A percentile compares a stretch with the other conserved stretches of the same genome.
Evolutionary conservation across 2,888 invertebrate genomes (phyloP).

Genomic region (Anoplius nigerrimus): DNA sequence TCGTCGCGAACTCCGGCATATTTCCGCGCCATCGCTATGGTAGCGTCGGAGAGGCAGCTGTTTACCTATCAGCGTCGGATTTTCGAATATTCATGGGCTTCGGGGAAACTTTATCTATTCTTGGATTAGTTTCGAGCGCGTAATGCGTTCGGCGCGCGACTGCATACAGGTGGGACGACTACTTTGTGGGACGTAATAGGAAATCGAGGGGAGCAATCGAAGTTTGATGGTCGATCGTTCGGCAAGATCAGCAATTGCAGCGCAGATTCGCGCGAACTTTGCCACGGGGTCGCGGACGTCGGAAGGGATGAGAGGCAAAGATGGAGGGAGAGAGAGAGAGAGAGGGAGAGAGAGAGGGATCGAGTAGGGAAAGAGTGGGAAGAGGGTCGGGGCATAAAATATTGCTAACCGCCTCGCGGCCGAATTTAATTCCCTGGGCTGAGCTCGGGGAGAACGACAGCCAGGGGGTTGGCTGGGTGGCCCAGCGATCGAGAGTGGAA

Average conservation of each 20-base stretch:
- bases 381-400: constrained; percentile 50
- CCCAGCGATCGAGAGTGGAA: constrained; percentile 22
- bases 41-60: too few relatives aligned
- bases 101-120: too few relatives aligned
- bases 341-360: background rate
- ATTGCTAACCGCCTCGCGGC: constrained; percentile 55
- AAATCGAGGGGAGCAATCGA: constrained; percentile 1
- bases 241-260: constrained; percentile 36
- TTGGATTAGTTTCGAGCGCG: too few relatives aligned
- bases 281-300: constrained; percentile 18
- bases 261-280: constrained; percentile 33
- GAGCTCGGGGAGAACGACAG: constrained; percentile 44
- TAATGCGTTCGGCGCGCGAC: too few relatives aligned
- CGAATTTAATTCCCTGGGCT: constrained; percentile 60
- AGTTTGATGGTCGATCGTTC: constrained; percentile 21
- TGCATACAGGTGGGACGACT: too few relatives aligned
- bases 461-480: constrained; percentile 39
- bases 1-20: too few relatives aligned
- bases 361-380: constrained; percentile 11
- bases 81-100: too few relatives aligned
- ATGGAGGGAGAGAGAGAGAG: background rate
- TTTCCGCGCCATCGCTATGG: too few relatives aligned
- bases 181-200: too few relatives aligned
- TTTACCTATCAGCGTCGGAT: too few relatives aligned
- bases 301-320: background rate